phyloP scores from a whole-genome alignment of 1,140 invertebrate genomes.

The Drosophila obscura region DNA sequence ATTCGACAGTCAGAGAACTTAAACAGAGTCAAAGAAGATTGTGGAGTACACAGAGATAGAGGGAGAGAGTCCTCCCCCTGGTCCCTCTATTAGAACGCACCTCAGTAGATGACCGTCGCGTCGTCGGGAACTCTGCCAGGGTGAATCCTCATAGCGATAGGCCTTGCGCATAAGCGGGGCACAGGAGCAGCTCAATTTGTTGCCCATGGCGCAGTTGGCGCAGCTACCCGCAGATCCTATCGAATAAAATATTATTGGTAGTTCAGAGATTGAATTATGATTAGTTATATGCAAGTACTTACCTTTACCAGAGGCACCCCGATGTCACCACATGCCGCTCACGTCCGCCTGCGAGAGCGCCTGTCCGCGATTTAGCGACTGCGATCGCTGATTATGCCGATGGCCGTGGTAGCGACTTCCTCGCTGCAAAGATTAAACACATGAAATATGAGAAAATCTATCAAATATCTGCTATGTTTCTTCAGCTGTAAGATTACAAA shows the following conservation, averaged over 20 bases:
- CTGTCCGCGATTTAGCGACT: conserved; percentile 88
- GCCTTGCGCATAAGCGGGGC: conserved; percentile 96
- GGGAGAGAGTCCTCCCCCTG: not conserved
- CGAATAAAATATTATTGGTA: not conserved
- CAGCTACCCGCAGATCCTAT: conserved; percentile 77
- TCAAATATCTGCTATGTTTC: not conserved
- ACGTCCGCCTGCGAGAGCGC: conserved; percentile 87
- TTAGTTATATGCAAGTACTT: not conserved
- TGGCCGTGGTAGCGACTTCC: conserved; percentile 84
- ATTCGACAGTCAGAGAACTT: conserved; percentile 54
- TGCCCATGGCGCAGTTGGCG: conserved; percentile 91
- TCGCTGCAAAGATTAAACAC: conserved; percentile 52
- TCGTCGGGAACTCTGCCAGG: conserved; percentile 93
- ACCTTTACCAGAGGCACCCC: conserved; percentile 87
- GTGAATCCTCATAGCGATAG: conserved; percentile 96
- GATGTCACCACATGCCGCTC: conserved; percentile 89
- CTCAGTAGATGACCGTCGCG: conserved; percentile 96
- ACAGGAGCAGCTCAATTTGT: conserved; percentile 97
- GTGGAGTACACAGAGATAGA: too few species aligned
- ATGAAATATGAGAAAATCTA: conserved; percentile 3
- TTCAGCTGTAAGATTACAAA: conserved; percentile 2
- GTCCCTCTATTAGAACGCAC: conserved; percentile 85
- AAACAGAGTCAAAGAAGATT: conserved; percentile 39
- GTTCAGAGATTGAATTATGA: not conserved
- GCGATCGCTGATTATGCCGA: conserved; percentile 87